These are phyloP conservation scores for Nephotettix cincticeps DNA, from an alignment of 1,140 invertebrate species.

Conservation along the genomic window DNA sequence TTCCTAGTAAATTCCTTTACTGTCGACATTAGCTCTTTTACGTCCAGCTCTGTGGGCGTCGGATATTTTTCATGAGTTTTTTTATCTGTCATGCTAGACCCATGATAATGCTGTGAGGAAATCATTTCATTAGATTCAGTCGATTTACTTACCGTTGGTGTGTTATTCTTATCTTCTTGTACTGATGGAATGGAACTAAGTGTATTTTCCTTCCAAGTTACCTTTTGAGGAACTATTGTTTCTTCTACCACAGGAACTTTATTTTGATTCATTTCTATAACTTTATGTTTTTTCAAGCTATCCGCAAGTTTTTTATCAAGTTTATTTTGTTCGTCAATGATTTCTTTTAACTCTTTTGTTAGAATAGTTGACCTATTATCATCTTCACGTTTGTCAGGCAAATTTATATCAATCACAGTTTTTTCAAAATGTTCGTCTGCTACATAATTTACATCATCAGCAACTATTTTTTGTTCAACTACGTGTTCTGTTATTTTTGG, in stretches of 20 bases:
- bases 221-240: slow-evolving; percentile 29
- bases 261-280: not conserved
- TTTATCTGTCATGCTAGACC: too few relatives aligned
- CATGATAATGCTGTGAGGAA: too few relatives aligned
- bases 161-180: not conserved
- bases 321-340: slow-evolving; percentile 32
- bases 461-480: too few relatives aligned
- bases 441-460: too few relatives aligned
- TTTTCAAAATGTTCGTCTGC: not conserved
- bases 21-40: slow-evolving; percentile 51
- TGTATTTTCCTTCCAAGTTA: slow-evolving; percentile 1
- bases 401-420: slow-evolving; percentile 4
- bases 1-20: slow-evolving; percentile 52
- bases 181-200: not conserved
- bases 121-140: too few relatives aligned
- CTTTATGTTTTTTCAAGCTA: not conserved
- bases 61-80: too few relatives aligned
- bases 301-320: not conserved
- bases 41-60: slow-evolving; percentile 44
- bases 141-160: not conserved
- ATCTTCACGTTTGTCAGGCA: not conserved
- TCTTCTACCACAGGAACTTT: slow-evolving; percentile 18
- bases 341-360: slow-evolving; percentile 32
- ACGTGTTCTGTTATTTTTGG: too few relatives aligned
- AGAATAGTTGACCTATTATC: slow-evolving; percentile 15